Evolutionary conservation across 2,113 vertebrate species (phyloP).

Genomic region (Bufo gargarizans): DNA sequence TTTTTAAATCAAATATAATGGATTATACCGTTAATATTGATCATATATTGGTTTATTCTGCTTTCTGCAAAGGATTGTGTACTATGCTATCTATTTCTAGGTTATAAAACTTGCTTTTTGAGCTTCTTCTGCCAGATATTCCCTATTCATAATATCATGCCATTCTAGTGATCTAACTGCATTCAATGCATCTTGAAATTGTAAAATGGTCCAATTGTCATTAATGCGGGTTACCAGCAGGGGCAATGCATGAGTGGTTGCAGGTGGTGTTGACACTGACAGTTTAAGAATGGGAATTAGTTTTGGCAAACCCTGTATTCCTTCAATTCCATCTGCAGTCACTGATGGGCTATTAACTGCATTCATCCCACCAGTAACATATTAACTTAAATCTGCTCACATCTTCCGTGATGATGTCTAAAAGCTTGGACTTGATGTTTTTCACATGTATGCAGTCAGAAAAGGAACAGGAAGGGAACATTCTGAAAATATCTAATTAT

Average conservation of each 20-base stretch:
- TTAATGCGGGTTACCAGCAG: constrained; percentile 17
- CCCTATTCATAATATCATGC: constrained; percentile 19
- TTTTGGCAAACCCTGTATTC: constrained; percentile 4
- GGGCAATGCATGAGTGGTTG: constrained; percentile 14
- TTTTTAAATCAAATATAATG: no score
- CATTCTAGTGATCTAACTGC: neutral
- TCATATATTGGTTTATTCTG: neutral
- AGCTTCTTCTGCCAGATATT: neutral
- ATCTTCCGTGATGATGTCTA: neutral
- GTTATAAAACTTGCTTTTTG: neutral
- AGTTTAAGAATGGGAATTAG: constrained; percentile 10
- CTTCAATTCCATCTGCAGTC: constrained; percentile 18
- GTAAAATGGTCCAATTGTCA: constrained; percentile 3
- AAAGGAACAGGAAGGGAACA: neutral
- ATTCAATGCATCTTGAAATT: neutral
- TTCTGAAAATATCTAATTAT: neutral
- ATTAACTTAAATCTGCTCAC: neutral
- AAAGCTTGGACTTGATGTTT: neutral
- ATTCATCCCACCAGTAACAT: neutral
- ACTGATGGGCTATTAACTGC: constrained; percentile 16
- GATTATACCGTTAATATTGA: neutral
- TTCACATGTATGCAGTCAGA: neutral
- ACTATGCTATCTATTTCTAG: neutral
- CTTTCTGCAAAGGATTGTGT: neutral
- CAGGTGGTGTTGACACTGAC: constrained; percentile 24